Percentiles rank a stretch among this genome's conserved stretches.
Conservation (phyloP, 2,797 vertebrate genomes). For the Carapus acus region DNA sequence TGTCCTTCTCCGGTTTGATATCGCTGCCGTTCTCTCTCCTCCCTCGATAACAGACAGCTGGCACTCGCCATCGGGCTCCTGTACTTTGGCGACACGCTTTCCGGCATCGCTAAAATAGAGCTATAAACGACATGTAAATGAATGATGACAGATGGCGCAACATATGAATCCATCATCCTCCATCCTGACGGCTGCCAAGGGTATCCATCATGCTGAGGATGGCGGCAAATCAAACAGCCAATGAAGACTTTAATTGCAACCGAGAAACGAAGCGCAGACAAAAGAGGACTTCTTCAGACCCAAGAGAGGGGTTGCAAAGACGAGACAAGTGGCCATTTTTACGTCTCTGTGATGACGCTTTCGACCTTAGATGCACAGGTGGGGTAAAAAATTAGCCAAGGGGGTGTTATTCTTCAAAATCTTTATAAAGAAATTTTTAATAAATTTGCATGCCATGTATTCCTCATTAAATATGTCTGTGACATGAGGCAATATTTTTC, state of each 20-base stretch:
- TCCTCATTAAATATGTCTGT: no score
- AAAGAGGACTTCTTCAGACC: no score
- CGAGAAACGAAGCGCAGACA: no score
- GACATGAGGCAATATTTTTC: no score
- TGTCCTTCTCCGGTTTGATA: slow-evolving; percentile 39
- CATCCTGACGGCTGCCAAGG: slow-evolving; percentile 9
- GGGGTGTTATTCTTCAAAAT: no score
- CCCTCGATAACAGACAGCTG: slow-evolving; percentile 9
- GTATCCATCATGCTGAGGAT: slow-evolving; percentile 2
- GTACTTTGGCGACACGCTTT: slow-evolving; percentile 10
- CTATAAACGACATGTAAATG: not conserved
- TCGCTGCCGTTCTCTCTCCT: slow-evolving; percentile 15
- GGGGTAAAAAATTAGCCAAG: no score
- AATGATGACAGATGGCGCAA: slow-evolving; percentile 14
- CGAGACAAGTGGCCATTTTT: no score
- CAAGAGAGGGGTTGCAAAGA: no score
- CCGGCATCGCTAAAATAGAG: slow-evolving; percentile 11
- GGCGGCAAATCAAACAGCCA: not conserved
- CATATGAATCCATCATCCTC: slow-evolving; percentile 9
- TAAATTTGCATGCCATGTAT: no score
- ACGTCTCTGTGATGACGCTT: no score
- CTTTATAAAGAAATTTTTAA: no score
- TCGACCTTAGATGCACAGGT: no score
- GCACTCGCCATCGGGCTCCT: slow-evolving; percentile 11
- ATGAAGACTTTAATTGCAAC: slow-evolving; percentile 1